Percentiles rank a stretch among this genome's conserved stretches.
These are phyloP conservation scores for Caenorhabditis uteleia DNA, from an alignment of 2,888 invertebrate species.

Conservation along the genomic window DNA sequence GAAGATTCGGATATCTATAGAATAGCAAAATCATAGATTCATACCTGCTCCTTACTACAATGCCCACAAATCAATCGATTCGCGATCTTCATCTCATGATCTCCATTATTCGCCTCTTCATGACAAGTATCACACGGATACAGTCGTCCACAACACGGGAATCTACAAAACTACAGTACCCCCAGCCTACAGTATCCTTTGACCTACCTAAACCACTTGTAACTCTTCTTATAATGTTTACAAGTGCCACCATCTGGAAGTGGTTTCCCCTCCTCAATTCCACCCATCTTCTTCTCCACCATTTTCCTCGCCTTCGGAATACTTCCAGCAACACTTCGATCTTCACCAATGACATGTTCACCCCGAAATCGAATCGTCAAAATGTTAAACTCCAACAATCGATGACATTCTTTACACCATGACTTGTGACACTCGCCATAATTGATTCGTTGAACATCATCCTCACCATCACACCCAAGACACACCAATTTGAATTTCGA, in stretches of 20 bases:
- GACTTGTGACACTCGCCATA: constrained; percentile 10
- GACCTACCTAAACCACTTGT: constrained; percentile 9
- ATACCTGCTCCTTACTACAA: constrained; percentile 72
- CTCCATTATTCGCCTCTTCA: constrained; percentile 13
- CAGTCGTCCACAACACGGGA: constrained; percentile 28
- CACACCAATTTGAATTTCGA: constrained; percentile 1
- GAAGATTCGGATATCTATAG: background rate
- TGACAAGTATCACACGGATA: constrained; percentile 33
- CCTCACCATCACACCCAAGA: constrained; percentile 2
- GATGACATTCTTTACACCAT: constrained; percentile 10
- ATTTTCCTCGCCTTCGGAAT: constrained; percentile 4
- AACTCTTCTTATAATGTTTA: constrained; percentile 16
- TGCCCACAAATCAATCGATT: constrained; percentile 72
- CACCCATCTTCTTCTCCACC: constrained; percentile 43
- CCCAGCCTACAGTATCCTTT: too few species aligned
- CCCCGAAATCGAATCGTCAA: constrained; percentile 4
- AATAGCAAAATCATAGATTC: too few species aligned
- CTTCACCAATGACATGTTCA: constrained; percentile 1
- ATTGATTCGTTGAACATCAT: constrained; percentile 2
- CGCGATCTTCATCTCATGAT: constrained; percentile 61
- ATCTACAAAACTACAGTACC: too few species aligned
- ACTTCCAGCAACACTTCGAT: background rate
- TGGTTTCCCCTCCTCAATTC: constrained; percentile 71
- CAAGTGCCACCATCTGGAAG: constrained; percentile 67
- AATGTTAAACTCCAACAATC: background rate